A percentile compares a stretch with the other conserved stretches of the same genome.
Conservation (phyloP, 2,113 vertebrate species). For the Paedocypris sp. region DNA sequence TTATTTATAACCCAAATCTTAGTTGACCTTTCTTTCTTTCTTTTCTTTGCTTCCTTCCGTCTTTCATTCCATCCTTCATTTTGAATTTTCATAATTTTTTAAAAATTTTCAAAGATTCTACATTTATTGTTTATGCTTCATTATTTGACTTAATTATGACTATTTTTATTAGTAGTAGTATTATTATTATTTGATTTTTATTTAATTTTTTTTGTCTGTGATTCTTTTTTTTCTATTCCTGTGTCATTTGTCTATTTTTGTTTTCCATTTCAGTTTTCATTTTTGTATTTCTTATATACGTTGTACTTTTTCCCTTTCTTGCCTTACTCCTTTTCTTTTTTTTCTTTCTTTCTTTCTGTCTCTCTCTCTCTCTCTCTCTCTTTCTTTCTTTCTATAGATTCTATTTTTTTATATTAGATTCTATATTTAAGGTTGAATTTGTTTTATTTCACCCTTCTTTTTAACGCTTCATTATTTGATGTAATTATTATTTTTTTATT, state of each 20-base stretch:
- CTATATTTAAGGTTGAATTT: neutral
- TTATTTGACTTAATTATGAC: neutral
- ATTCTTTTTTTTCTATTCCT: neutral
- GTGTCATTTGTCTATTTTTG: slow-evolving; percentile 31
- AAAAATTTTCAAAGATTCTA: neutral
- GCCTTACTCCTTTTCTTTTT: slow-evolving; percentile 37
- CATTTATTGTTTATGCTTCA: neutral
- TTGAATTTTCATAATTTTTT: neutral
- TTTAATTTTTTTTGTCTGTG: neutral
- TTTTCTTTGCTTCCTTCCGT: neutral
- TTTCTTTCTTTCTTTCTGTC: slow-evolving; percentile 40
- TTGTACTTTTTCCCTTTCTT: neutral
- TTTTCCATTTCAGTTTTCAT: slow-evolving; percentile 41
- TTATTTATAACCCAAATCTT: no score
- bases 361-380: slow-evolving; percentile 12
- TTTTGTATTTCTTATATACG: neutral
- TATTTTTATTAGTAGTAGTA: neutral
- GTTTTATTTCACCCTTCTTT: neutral
- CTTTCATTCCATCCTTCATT: neutral
- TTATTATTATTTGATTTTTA: neutral
- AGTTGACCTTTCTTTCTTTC: neutral
- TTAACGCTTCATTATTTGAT: neutral
- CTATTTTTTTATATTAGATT: neutral
- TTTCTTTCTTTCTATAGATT: neutral
- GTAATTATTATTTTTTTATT: neutral